These are phyloP conservation scores for Microtus ochrogaster DNA, from an alignment of 2,113 vertebrate genomes.

Conservation along the genomic window DNA sequence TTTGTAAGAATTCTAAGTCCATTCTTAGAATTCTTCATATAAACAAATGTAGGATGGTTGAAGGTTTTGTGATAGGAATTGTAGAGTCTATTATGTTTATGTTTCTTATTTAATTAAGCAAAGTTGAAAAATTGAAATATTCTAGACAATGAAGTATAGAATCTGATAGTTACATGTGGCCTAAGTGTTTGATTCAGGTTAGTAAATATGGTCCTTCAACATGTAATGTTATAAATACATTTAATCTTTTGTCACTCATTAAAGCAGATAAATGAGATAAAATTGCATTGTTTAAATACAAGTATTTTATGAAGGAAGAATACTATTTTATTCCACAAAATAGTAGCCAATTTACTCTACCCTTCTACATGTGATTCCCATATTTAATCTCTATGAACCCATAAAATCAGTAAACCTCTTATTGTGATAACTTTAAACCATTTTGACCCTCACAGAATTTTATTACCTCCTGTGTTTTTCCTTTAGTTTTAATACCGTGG, in stretches of 20 bases:
- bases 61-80: background rate
- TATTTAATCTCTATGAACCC: slow-evolving; percentile 11
- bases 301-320: background rate
- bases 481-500: slow-evolving; percentile 20
- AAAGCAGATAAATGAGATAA: background rate
- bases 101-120: background rate
- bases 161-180: slow-evolving; percentile 12
- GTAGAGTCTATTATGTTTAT: background rate
- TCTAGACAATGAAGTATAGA: background rate
- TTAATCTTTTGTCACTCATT: background rate
- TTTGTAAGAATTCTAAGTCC: background rate
- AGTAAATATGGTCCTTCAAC: background rate
- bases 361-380: background rate
- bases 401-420: slow-evolving; percentile 46
- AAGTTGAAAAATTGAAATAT: background rate
- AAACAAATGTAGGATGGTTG: background rate
- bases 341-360: slow-evolving; percentile 20
- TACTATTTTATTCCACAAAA: background rate
- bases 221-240: background rate
- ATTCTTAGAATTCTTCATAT: slow-evolving; percentile 10
- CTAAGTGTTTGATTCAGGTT: background rate
- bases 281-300: background rate
- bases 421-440: slow-evolving; percentile 55
- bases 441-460: slow-evolving; percentile 65
- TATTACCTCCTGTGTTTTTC: slow-evolving; percentile 28